Base-by-base conservation (phyloP, 2,113 vertebrate genomes). In the Axis porcinus region DNA sequence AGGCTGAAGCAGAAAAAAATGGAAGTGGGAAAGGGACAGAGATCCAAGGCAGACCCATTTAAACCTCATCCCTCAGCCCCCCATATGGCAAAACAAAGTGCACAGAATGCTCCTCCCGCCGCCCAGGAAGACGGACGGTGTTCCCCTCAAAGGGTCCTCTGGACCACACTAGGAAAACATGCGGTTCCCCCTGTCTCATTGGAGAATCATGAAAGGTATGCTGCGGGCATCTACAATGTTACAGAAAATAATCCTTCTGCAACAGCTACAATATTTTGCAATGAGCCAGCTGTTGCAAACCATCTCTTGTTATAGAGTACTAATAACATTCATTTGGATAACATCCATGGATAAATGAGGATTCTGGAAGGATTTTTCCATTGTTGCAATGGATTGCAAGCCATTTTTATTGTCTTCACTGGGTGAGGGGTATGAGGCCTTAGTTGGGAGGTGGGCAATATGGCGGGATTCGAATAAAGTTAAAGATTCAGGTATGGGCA, bases 1-100 rank as follows among this genome's bases (percentile, higher is more conserved):
- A 99, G 99, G 99, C 99, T 99, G 94, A 99, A 98, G 98, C 45
- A 98, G 98, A 99, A 97, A 97, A 98, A 97, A 99, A 98, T 30
- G 79, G 43, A 99, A 98, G 96, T 93, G 96, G 96, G 97, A 97
- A 98, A 98, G 83, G 94, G 90, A 97, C 21, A 97, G 86, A 98
- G 96, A 97, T 91, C 93, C 97, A 97, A 98, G 79, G 58, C 97
- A 76, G 64, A 55, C 17, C 88, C 30, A 58, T 40, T 85, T 36
- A 8, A 30, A 40, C 36, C 15, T 21, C 58, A 91, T 40, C 10
- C 3, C 70, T 11, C 1, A 7, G 8, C 7, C 50, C 28, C 57
- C 28, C 33, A 28, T 0, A 3, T 27, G 15, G 52, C n/a, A 55
- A 95, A 92, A 64, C n/a, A 43, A 5, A 95, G n/a, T 94, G 36